These are phyloP conservation scores for Trichonephila clavipes DNA, from an alignment of 1,140 invertebrate species.

Conservation along the genomic window DNA sequence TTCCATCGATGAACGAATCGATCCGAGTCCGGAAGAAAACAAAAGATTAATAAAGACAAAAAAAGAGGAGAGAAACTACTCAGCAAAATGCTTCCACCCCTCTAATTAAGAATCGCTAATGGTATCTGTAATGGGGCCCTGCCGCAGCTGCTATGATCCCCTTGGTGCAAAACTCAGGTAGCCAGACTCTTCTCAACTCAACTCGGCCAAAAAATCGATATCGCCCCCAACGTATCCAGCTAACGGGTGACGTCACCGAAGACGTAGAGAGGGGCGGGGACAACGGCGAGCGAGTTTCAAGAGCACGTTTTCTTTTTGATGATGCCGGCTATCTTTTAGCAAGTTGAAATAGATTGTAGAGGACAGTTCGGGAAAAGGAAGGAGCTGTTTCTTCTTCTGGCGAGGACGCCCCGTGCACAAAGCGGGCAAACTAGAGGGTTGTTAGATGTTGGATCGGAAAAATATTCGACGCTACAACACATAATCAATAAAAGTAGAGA, in stretches of 20 bases:
- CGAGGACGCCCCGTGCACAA: not conserved
- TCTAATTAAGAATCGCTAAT: constrained; percentile 77
- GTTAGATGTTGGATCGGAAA: not conserved
- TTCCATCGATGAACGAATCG: constrained; percentile 44
- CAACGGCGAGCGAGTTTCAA: constrained; percentile 9
- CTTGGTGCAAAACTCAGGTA: constrained; percentile 63
- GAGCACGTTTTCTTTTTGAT: constrained; percentile 56
- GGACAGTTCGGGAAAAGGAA: not conserved
- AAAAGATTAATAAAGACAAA: constrained; percentile 57
- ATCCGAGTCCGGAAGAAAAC: constrained; percentile 29
- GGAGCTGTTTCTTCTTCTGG: not conserved
- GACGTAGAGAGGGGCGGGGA: constrained; percentile 2
- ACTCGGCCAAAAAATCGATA: constrained; percentile 74
- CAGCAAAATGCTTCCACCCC: constrained; percentile 69
- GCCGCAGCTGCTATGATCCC: constrained; percentile 24
- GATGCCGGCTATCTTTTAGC: constrained; percentile 37
- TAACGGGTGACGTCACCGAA: constrained; percentile 6
- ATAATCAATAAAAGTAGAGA: too few species aligned
- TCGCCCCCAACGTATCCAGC: not conserved
- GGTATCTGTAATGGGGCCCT: constrained; percentile 70
- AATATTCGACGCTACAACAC: not conserved
- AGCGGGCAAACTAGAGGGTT: not conserved
- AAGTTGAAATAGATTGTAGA: constrained; percentile 20
- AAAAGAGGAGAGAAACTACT: constrained; percentile 55
- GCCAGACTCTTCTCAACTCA: constrained; percentile 30